Evolutionary conservation across 2,888 invertebrate species (phyloP), one percentile per base, ranked within the genome.

Genomic region (Laothoe populi): DNA sequence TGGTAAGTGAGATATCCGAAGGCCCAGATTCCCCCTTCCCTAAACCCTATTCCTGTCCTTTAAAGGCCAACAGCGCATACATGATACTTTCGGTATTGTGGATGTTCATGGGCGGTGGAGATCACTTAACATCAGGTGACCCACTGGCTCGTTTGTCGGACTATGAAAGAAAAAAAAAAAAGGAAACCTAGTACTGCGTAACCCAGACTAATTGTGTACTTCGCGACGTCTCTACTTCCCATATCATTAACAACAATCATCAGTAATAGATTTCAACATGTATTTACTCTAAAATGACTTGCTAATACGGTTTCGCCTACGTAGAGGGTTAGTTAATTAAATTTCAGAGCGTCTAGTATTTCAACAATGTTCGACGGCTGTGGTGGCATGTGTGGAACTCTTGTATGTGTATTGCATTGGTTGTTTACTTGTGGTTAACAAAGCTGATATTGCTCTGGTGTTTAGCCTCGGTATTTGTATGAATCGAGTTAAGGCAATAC

Each of bases 261-360:
- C 2, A 35, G 24, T 48, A 13, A 49, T 49, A 31, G 11, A 19
- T 35, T 35, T 31, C 10, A 31, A 2, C 0, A 35, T 4, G 10
- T 53, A 31, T 53, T 49, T 53, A 53, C 35, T 19, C 44, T 35
- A 19, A 49, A 53, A 31, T 8, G 19, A 16, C 19, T 53, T 53
- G 19, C 57, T 60, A 63, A 61, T 66, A 77, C 74, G 81, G 84
- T 72, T 73, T 73, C 70, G 68, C 64, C 61, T 58, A 64, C 62
- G 66, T 63, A 68, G 62, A 67, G 70, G 83, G 81, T 70, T 69
- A 78, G 88, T 87, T 89, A 89, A 89, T 90, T 89, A 88, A 88
- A 88, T 88, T 89, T 87, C 78, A 82, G 81, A 66, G 77, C 68
- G 83, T 82, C 83, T 87, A 87, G 84, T 78, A 86, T 88, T 83